Base-by-base conservation (phyloP, 2,113 vertebrate species). In the Petrocephalus microphthalmus region DNA sequence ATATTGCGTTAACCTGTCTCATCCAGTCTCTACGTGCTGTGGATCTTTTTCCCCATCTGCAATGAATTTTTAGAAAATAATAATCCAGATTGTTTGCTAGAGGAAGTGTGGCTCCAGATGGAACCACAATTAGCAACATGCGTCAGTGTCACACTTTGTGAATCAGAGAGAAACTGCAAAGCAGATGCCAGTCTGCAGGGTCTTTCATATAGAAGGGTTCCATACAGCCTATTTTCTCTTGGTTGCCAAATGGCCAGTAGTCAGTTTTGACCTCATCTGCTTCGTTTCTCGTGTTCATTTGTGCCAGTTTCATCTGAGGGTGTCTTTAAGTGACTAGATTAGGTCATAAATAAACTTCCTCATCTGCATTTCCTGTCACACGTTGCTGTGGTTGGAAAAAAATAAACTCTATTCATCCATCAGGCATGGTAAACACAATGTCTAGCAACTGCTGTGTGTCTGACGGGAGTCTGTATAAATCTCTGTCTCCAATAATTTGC, bases 241-340 rank as follows among this genome's bases (percentile, higher is more conserved):
- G 91, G 95, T 95, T 98, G 97, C 97, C 96, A 97, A 98, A 98
- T 60, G 96, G 96, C 95, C 94, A 97, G 94, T 92, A 90, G 3
- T 67, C 87, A 91, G 89, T 96, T 95, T 95, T 94, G 93, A 91
- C 96, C 94, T 93, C 93, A 91, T 91, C 91, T 89, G 86, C 90
- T 93, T 89, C 37, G 89, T 91, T 60, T 74, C 90, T 86, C 60
- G 47, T 20, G 57, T 54, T 89, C 15, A 33, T 88, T 82, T 47
- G 29, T 47, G 42, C 15, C 6, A 19, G 29, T 37, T 47, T 47
- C 37, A 82, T 82, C 22, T 19, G 78, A 20, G 29, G 78, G 15
- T 82, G 17, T 47, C 5, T 45, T 47, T 33, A 82, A 20, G 17
- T 82, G 13, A 81, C 7, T 25, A 67, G 1, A 42, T 42, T 42